Evolutionary conservation across 2,797 vertebrate species (phyloP).

Genomic region (Pseudocheirus occidentalis): DNA sequence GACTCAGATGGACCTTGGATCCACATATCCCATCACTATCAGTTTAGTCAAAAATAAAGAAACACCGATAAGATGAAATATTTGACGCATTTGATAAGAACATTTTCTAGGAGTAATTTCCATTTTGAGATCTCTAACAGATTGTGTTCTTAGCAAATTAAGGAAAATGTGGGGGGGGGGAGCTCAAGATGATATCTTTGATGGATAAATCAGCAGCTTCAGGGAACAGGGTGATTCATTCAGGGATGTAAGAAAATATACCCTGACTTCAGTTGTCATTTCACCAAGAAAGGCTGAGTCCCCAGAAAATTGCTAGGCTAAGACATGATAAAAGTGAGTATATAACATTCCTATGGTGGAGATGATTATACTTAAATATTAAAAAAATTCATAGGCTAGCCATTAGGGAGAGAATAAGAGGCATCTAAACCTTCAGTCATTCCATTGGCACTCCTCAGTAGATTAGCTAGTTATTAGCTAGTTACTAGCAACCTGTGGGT

Average conservation of each 20-base stretch:
- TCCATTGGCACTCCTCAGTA: slow-evolving; percentile 18
- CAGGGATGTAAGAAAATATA: slow-evolving; percentile 63
- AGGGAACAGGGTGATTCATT: slow-evolving; percentile 62
- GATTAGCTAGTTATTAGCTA: not conserved
- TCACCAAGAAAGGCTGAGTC: slow-evolving; percentile 63
- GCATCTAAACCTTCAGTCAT: not conserved
- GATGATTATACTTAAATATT: slow-evolving; percentile 21
- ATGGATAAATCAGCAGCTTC: slow-evolving; percentile 75
- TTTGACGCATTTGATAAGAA: slow-evolving; percentile 73
- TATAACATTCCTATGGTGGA: slow-evolving; percentile 25
- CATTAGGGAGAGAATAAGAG: slow-evolving; percentile 52
- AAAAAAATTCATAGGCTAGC: not conserved
- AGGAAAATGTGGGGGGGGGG: slow-evolving; percentile 52
- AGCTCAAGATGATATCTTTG: slow-evolving; percentile 75
- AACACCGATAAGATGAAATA: slow-evolving; percentile 62
- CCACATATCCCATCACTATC: not conserved
- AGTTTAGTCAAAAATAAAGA: slow-evolving; percentile 72
- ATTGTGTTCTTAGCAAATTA: slow-evolving; percentile 71
- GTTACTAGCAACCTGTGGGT: too few relatives aligned
- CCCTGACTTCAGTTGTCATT: slow-evolving; percentile 69
- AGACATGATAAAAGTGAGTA: slow-evolving; percentile 29
- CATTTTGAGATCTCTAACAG: slow-evolving; percentile 78
- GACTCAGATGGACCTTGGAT: not conserved
- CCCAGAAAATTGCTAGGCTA: slow-evolving; percentile 63
- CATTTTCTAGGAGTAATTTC: slow-evolving; percentile 79